phyloP scores from a whole-genome alignment of 2,888 invertebrate species.

The Atrina japonica region DNA sequence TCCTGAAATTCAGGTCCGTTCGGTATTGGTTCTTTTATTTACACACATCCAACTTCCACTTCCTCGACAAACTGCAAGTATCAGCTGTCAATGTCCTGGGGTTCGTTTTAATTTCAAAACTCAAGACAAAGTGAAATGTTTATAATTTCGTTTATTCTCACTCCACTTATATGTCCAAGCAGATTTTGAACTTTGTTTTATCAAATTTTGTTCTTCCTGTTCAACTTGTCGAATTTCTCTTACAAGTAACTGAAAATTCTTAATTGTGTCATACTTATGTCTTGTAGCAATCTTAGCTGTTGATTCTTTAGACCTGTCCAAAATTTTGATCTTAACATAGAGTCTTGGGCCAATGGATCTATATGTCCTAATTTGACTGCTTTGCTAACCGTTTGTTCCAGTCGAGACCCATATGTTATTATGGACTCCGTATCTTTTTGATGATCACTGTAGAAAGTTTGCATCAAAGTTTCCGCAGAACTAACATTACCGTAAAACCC shows the following conservation, averaged over 20 bases:
- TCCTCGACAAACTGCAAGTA: too few relatives aligned
- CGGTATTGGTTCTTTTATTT: too few relatives aligned
- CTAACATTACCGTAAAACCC: slow-evolving; percentile 7
- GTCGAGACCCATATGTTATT: neutral
- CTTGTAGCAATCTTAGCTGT: slow-evolving; percentile 7
- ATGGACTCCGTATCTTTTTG: neutral
- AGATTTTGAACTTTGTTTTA: neutral
- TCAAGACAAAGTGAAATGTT: too few relatives aligned
- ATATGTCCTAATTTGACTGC: neutral
- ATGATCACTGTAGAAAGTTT: slow-evolving; percentile 6
- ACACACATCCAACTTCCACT: too few relatives aligned
- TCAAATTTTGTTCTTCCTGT: neutral
- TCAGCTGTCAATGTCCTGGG: too few relatives aligned
- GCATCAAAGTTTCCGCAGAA: neutral
- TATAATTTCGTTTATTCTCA: too few relatives aligned
- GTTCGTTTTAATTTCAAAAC: too few relatives aligned
- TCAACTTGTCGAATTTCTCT: slow-evolving; percentile 3
- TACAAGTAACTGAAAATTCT: slow-evolving; percentile 1
- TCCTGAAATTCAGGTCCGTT: too few relatives aligned
- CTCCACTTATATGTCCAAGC: neutral
- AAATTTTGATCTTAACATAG: slow-evolving; percentile 10
- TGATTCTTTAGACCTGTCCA: neutral
- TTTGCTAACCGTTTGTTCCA: slow-evolving; percentile 9
- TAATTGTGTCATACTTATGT: slow-evolving; percentile 21
- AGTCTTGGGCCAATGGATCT: slow-evolving; percentile 1